Evolutionary conservation across 1,140 invertebrate genomes (phyloP).

Genomic region (Drosophila equinoxialis): DNA sequence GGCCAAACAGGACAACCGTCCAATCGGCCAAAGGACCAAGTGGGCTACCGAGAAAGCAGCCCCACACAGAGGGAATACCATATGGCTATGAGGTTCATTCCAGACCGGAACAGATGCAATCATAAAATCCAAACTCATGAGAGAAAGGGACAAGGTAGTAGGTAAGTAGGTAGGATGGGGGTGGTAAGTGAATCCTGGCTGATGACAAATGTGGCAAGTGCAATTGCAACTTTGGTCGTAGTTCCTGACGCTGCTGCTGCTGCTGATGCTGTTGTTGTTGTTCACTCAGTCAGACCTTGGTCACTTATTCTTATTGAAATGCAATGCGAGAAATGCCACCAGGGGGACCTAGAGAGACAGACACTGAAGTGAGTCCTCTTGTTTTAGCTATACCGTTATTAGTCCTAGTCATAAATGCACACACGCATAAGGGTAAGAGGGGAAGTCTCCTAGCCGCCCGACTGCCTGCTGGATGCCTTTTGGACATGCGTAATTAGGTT

Average conservation of each 20-base stretch:
- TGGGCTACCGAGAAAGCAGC: constrained; percentile 1
- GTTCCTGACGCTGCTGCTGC: constrained; percentile 20
- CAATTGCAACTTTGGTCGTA: constrained; percentile 26
- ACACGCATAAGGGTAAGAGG: neutral
- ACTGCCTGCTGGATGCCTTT: constrained; percentile 29
- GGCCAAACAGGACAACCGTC: neutral
- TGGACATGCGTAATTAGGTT: constrained; percentile 79
- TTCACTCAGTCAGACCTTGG: neutral
- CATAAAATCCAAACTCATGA: constrained; percentile 61
- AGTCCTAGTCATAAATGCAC: constrained; percentile 51
- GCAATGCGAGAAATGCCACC: constrained; percentile 14
- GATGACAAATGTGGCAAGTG: constrained; percentile 63
- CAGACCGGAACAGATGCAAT: constrained; percentile 57
- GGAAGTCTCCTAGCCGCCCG: neutral
- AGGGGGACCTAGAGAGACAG: constrained; percentile 6
- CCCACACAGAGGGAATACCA: constrained; percentile 55
- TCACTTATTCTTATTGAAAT: constrained; percentile 60
- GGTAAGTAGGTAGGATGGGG: neutral
- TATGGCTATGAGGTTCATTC: constrained; percentile 46
- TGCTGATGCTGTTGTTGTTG: neutral
- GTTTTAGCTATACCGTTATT: constrained; percentile 20
- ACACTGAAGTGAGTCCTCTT: constrained; percentile 19
- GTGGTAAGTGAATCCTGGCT: constrained; percentile 39
- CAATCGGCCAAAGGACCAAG: neutral
- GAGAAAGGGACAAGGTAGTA: neutral